These are phyloP conservation scores for Microcebus tavaratra DNA, from an alignment of 2,113 vertebrate genomes.

Conservation along the genomic window DNA sequence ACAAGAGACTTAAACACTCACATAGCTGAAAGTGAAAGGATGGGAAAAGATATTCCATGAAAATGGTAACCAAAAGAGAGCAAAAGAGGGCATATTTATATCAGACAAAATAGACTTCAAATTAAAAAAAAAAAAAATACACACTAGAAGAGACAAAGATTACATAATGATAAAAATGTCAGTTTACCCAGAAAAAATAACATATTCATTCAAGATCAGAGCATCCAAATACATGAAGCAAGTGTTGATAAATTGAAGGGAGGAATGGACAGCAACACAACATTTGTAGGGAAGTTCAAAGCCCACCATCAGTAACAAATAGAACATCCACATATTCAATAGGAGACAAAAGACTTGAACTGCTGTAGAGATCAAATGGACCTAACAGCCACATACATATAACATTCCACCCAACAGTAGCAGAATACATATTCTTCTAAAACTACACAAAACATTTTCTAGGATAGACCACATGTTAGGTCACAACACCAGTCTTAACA, in stretches of 20 bases:
- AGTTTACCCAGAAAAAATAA: background rate
- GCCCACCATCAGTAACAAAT: background rate
- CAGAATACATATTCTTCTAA: no score
- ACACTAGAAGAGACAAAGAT: background rate
- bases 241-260: no score
- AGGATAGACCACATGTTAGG: background rate
- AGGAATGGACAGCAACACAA: background rate
- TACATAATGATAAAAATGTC: background rate
- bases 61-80: background rate
- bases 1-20: background rate
- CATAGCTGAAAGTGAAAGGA: background rate
- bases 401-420: no score
- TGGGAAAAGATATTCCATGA: background rate
- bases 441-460: no score
- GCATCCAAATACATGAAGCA: background rate
- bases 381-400: no score
- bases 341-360: background rate
- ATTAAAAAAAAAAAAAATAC: background rate
- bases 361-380: background rate
- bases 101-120: background rate
- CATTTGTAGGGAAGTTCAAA: background rate
- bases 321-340: background rate
- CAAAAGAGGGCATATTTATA: background rate
- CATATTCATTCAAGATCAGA: background rate
- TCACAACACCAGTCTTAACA: background rate